phyloP scores from a whole-genome alignment of 1,140 invertebrate genomes.

The Bemisia tabaci region DNA sequence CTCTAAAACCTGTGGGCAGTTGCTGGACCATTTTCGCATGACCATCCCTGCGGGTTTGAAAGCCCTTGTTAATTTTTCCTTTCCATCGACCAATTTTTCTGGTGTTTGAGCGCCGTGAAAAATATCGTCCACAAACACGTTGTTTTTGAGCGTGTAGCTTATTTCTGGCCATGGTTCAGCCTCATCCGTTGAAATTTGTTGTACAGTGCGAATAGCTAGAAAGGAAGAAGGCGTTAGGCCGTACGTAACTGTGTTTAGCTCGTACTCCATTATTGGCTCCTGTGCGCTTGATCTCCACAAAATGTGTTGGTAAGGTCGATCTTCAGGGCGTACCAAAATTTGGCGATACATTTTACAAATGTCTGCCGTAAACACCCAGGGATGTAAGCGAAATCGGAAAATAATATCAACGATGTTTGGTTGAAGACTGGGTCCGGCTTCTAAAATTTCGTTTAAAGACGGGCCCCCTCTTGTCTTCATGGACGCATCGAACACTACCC shows the following conservation, averaged over 20 bases:
- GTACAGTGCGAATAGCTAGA: background rate
- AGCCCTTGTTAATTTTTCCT: background rate
- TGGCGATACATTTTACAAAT: background rate
- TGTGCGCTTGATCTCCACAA: background rate
- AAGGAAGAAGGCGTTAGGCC: background rate
- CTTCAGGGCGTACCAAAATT: background rate
- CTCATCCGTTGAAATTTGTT: background rate
- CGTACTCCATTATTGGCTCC: background rate
- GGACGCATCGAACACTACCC: background rate
- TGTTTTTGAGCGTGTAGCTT: background rate
- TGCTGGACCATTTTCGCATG: background rate
- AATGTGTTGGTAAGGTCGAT: background rate
- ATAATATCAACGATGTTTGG: background rate
- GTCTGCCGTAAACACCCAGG: background rate
- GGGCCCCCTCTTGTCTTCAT: background rate
- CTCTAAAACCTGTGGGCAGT: background rate
- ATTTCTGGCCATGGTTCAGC: background rate
- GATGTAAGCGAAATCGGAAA: background rate
- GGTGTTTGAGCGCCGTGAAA: background rate
- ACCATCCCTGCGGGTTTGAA: background rate
- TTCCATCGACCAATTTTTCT: background rate
- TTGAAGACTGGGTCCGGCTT: background rate
- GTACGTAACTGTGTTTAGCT: background rate
- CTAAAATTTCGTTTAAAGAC: background rate
- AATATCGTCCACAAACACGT: background rate